Evolutionary conservation across 92 coral and sea anemone species (phyloP).

Genomic region (Hydrozoanthus gracilis): DNA sequence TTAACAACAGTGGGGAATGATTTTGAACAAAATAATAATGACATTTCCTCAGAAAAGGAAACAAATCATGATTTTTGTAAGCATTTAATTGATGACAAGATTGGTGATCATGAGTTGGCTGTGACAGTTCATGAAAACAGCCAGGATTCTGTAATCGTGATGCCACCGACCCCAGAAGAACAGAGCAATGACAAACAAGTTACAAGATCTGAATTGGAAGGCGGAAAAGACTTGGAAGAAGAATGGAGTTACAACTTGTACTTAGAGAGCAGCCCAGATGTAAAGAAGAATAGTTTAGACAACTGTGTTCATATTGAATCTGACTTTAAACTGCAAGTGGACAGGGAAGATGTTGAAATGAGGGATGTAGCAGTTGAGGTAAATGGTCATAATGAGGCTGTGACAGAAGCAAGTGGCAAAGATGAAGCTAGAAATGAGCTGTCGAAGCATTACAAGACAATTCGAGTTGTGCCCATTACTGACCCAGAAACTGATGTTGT

Average conservation of each 20-base stretch:
- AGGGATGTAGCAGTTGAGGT: not conserved
- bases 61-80: not conserved
- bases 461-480: conserved; percentile 24
- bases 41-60: too few relatives aligned
- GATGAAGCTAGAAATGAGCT: not conserved
- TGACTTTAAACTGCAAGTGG: not conserved
- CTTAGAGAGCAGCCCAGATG: conserved; percentile 3
- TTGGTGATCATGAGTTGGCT: not conserved
- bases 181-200: conserved; percentile 1
- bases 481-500: conserved; percentile 9
- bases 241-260: conserved; percentile 8
- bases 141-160: not conserved
- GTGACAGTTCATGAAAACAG: not conserved
- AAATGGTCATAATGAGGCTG: not conserved
- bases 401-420: not conserved
- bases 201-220: not conserved
- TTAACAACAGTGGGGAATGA: not conserved
- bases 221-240: not conserved
- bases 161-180: conserved; percentile 29
- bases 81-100: not conserved
- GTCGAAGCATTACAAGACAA: not conserved
- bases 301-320: not conserved
- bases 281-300: not conserved
- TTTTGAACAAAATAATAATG: not conserved
- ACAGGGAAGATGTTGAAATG: not conserved